Evolutionary conservation across 2,797 vertebrate genomes (phyloP).

Genomic region (Prionace glauca): DNA sequence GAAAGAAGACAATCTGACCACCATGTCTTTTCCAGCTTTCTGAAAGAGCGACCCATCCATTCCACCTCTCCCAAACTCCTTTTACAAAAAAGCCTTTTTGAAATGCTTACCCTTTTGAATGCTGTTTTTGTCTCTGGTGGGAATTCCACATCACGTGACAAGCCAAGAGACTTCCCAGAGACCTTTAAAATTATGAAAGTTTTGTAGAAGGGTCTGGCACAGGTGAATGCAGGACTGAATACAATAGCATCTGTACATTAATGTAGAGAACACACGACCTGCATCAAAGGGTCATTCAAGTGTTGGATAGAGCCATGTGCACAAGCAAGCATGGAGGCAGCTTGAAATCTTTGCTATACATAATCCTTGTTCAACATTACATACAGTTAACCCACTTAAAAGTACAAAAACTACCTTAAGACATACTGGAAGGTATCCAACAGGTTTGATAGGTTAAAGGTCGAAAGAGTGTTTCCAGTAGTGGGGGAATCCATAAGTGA

Average conservation of each 20-base stretch:
- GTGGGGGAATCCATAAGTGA: neutral
- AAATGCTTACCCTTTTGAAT: neutral
- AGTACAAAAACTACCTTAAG: too few species aligned
- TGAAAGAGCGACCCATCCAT: neutral
- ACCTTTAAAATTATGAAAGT: neutral
- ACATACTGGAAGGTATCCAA: too few species aligned
- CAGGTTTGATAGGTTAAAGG: neutral
- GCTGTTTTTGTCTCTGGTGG: neutral
- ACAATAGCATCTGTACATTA: too few species aligned
- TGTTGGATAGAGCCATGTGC: too few species aligned
- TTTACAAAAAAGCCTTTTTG: neutral
- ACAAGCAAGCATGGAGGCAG: too few species aligned
- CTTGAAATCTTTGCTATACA: too few species aligned
- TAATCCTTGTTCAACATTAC: too few species aligned
- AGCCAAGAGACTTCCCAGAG: neutral
- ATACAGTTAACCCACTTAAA: too few species aligned
- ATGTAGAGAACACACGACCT: too few species aligned
- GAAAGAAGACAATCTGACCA: neutral
- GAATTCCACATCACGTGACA: neutral
- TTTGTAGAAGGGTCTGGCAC: too few species aligned
- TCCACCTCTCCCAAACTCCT: neutral
- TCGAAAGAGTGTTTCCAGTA: neutral
- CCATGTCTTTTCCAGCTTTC: neutral
- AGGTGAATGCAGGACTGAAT: too few species aligned
- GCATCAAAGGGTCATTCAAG: too few species aligned